Conservation (phyloP, 2,888 invertebrate genomes). For the Andrena camellia region DNA sequence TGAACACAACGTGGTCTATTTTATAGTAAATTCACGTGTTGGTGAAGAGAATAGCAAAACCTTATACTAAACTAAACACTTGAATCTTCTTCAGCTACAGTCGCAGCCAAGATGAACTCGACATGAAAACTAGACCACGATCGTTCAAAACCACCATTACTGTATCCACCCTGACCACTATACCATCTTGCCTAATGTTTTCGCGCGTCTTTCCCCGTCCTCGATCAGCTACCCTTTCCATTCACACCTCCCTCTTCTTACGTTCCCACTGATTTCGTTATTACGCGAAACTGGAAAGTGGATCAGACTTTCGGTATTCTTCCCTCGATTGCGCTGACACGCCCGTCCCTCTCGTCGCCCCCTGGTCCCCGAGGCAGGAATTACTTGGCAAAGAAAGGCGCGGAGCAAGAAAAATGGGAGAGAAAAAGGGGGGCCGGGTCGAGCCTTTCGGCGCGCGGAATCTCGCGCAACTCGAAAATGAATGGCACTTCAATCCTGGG, state of each 20-base stretch:
- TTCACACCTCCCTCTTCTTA: not conserved
- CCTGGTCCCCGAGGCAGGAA: conserved; percentile 29
- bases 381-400: conserved; percentile 35
- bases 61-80: no score
- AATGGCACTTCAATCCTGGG: conserved; percentile 77
- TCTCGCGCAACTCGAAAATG: conserved; percentile 79
- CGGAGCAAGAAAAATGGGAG: not conserved
- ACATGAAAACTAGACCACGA: no score
- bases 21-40: no score
- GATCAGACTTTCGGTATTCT: not conserved
- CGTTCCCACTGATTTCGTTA: not conserved
- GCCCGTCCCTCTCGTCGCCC: not conserved
- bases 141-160: no score
- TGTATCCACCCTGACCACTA: no score
- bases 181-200: no score
- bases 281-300: not conserved
- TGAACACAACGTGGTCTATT: no score
- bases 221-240: not conserved
- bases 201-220: no score
- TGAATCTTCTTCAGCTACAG: no score
- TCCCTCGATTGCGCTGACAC: conserved; percentile 2
- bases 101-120: no score
- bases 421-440: not conserved
- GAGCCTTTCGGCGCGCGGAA: conserved; percentile 62
- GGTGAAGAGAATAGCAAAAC: no score